Conservation (phyloP, 35 echinoderm and acorn worm genomes). For the Heliocidaris tuberculata region DNA sequence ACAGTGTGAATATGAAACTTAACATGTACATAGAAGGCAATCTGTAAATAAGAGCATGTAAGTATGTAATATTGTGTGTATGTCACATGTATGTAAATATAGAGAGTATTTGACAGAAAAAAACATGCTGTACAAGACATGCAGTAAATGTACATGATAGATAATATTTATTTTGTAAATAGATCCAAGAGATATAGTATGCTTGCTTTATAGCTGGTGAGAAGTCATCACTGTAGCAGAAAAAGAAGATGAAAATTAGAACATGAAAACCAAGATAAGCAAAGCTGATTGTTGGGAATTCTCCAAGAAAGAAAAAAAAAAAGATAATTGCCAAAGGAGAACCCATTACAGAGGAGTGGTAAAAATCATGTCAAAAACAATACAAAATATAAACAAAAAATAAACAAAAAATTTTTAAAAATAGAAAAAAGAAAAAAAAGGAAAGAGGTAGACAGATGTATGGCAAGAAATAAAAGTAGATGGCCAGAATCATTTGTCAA, state of each 20-base stretch:
- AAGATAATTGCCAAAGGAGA: not conserved
- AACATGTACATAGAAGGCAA: not conserved
- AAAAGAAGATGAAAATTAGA: not conserved
- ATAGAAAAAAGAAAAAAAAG: not conserved
- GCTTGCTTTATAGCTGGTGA: not conserved
- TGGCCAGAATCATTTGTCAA: not conserved
- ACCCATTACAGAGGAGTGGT: not conserved
- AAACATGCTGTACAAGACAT: constrained; percentile 13
- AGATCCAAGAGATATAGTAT: not conserved
- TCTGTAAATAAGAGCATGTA: not conserved
- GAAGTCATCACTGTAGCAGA: not conserved
- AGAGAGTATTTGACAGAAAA: constrained; percentile 13
- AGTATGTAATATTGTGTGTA: constrained; percentile 31
- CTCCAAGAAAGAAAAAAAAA: not conserved
- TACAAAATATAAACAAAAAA: not conserved
- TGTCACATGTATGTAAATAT: constrained; percentile 36
- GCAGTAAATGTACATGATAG: not conserved
- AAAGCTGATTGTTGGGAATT: not conserved
- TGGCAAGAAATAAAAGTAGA: not conserved
- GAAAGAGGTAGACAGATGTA: not conserved
- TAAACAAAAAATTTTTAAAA: not conserved
- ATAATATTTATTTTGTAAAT: constrained; percentile 35
- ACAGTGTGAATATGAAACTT: not conserved
- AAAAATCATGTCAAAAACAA: not conserved
- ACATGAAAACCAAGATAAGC: not conserved